A percentile compares a stretch with the other conserved stretches of the same genome.
Evolutionary conservation across 2,888 invertebrate genomes (phyloP).

Genomic region (Protodeltote pygarga): DNA sequence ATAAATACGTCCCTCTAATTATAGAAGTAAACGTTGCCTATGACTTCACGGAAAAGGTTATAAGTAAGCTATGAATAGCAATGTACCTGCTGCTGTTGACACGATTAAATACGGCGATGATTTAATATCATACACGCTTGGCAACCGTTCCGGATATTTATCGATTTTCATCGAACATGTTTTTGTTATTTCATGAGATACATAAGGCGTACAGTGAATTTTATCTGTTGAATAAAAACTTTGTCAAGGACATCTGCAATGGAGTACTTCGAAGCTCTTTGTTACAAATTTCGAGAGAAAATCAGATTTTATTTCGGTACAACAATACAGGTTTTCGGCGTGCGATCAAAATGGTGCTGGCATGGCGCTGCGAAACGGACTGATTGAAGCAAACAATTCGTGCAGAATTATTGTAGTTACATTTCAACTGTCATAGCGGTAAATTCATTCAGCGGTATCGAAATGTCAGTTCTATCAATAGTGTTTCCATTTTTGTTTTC

Average conservation of each 20-base stretch:
- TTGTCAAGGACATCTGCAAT: constrained; percentile 19
- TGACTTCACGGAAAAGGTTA: constrained; percentile 51
- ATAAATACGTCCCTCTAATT: constrained; percentile 72
- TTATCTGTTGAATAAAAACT: constrained; percentile 21
- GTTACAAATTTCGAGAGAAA: constrained; percentile 11
- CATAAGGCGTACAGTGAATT: constrained; percentile 19
- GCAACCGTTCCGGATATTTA: constrained; percentile 42
- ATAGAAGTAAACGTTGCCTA: constrained; percentile 55
- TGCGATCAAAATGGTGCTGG: constrained; percentile 10
- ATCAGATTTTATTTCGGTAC: constrained; percentile 16
- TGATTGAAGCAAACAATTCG: constrained; percentile 39
- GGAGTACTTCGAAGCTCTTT: too few species aligned
- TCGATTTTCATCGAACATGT: constrained; percentile 38
- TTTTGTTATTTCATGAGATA: constrained; percentile 33
- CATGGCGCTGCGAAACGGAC: constrained; percentile 23
- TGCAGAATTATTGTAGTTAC: constrained; percentile 23
- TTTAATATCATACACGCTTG: constrained; percentile 46
- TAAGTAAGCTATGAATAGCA: constrained; percentile 35
- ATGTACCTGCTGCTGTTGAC: constrained; percentile 48
- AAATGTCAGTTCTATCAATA: constrained; percentile 18
- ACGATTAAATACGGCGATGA: constrained; percentile 49
- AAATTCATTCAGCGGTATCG: constrained; percentile 7
- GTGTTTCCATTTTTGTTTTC: too few species aligned
- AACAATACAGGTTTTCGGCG: constrained; percentile 6
- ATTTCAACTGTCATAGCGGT: constrained; percentile 22